Conservation (phyloP, 1,140 invertebrate genomes). For the Cotesia typhae region DNA sequence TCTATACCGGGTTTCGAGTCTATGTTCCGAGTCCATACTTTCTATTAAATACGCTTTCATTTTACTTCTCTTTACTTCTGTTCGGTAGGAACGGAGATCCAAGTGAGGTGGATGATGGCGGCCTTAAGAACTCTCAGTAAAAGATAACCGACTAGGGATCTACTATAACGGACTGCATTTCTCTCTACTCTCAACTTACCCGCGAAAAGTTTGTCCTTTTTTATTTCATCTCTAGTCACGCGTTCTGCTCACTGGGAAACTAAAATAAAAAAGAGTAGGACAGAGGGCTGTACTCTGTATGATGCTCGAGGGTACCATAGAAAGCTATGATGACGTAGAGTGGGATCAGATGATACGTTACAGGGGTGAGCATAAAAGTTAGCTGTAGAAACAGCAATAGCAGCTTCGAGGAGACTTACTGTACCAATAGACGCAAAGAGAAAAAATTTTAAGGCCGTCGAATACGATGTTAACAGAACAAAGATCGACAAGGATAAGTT, state of each 20-base stretch:
- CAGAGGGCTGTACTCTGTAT: neutral
- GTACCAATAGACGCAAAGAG: constrained; percentile 34
- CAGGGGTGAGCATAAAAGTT: constrained; percentile 47
- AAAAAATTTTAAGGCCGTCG: constrained; percentile 39
- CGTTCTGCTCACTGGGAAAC: too few species aligned
- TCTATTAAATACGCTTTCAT: constrained; percentile 48
- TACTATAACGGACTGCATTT: too few species aligned
- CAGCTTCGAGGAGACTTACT: constrained; percentile 24
- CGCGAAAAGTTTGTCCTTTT: too few species aligned
- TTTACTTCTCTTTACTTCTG: constrained; percentile 50
- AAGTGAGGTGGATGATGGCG: neutral
- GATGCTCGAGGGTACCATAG: constrained; percentile 23
- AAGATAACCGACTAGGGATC: neutral
- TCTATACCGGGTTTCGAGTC: too few species aligned
- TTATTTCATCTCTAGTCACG: too few species aligned
- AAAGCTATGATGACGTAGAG: constrained; percentile 37
- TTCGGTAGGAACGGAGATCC: constrained; percentile 11
- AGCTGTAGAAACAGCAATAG: constrained; percentile 33
- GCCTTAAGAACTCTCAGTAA: neutral
- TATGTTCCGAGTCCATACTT: too few species aligned
- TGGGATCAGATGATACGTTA: constrained; percentile 46
- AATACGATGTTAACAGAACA: constrained; percentile 40
- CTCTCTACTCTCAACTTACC: too few species aligned
- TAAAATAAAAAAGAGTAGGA: too few species aligned
- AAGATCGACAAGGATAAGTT: constrained; percentile 21